phyloP scores from a whole-genome alignment of 2,113 vertebrate genomes.

The Petaurus breviceps region DNA sequence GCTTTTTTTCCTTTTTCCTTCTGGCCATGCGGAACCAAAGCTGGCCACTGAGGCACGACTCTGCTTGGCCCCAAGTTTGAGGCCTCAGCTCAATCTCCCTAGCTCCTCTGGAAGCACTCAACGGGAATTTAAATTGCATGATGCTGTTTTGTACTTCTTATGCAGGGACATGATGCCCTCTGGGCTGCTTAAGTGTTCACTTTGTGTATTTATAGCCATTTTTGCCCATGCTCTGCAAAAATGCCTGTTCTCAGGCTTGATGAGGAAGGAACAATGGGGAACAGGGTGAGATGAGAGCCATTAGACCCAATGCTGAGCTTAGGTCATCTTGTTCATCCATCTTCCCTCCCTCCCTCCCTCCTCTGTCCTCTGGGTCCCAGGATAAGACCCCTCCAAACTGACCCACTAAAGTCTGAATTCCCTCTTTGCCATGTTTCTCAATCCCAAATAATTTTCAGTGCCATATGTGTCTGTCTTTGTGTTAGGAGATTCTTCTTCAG shows the following conservation, averaged over 20 bases:
- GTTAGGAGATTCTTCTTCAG: background rate
- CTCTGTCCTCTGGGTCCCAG: background rate
- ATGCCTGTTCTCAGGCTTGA: background rate
- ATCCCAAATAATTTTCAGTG: background rate
- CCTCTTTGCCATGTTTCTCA: background rate
- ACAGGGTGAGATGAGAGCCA: conserved; percentile 7
- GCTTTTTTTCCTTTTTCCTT: background rate
- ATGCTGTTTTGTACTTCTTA: conserved; percentile 22
- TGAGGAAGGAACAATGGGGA: conserved; percentile 5
- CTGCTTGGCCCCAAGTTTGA: background rate
- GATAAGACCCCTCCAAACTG: background rate
- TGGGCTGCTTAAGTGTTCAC: conserved; percentile 31
- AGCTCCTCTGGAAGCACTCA: background rate
- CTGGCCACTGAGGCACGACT: background rate
- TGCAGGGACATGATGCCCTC: conserved; percentile 42
- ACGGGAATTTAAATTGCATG: background rate
- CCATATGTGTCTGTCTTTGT: background rate
- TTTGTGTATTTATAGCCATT: conserved; percentile 6
- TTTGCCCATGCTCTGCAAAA: conserved; percentile 13
- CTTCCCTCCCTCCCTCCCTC: background rate
- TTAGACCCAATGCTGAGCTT: background rate
- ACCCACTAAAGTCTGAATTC: background rate
- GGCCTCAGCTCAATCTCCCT: background rate
- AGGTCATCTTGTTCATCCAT: background rate
- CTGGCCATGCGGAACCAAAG: background rate